Evolutionary conservation across 2,888 invertebrate genomes (phyloP), one percentile per base, ranked within the genome.

Genomic region (Drosophila mulleri): DNA sequence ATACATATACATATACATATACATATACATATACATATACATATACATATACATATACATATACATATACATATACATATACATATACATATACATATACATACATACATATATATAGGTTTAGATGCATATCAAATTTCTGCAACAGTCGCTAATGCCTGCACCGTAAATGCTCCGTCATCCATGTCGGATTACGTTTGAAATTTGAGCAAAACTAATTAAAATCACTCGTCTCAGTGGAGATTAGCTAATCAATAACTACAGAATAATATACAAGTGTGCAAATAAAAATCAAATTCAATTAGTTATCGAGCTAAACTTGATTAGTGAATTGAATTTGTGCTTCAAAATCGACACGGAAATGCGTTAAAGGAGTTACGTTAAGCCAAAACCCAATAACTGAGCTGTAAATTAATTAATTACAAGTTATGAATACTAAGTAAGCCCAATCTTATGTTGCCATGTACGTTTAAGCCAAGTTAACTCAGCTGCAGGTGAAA

Each of bases 121-220:
- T 4, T 44, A 1, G 14, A 20, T 44, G 2, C 39, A 39, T 39
- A 20, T 44, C n/a, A 20, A 2, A 20, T 45, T 47, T 26, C 14
- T 5, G 16, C n/a, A n/a, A 8, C 12, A 32, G 29, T 48, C 29
- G 11, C 18, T 3, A 12, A n/a, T 48, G 29, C 29, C 48, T 12
- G 29, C n/a, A 1, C 2, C 2, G 48, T 9, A 6, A 18, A 12
- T 48, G 18, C 29, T 5, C n/a, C 32, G 12, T 12, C n/a, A 2
- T 11, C 1, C 29, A 32, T 12, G 23, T 29, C 29, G n/a, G 12
- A 23, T 18, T 48, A 16, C 12, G 0, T 48, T 48, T 18, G 48
- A 18, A 48, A 48, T 48, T 29, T 18, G n/a, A 48, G 48, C 18
- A 29, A 29, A 29, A 48, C 29, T 48, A 29, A 48, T 48, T 48